Evolutionary conservation across 2,888 invertebrate species (phyloP).

Genomic region (Brenthis daphne): DNA sequence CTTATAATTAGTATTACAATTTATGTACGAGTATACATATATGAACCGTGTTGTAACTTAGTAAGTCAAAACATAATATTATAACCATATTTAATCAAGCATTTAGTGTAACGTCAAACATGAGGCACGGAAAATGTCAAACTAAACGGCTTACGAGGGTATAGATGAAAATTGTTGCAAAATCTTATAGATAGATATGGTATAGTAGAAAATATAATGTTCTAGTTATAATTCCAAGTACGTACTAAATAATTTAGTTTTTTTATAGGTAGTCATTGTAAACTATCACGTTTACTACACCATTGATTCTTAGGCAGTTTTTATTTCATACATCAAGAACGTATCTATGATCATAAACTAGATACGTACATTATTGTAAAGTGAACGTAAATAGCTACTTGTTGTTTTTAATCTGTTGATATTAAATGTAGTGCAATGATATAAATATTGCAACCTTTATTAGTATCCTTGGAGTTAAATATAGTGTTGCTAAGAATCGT

Average conservation of each 20-base stretch:
- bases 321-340: no score
- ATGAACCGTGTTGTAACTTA: conserved; percentile 9
- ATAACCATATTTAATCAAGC: conserved; percentile 24
- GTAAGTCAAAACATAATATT: conserved; percentile 20
- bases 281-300: no score
- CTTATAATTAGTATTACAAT: conserved; percentile 5
- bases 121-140: conserved; percentile 13
- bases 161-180: neutral
- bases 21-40: neutral
- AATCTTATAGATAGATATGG: neutral
- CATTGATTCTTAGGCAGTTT: no score
- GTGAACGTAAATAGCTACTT: neutral
- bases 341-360: no score
- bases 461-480: conserved; percentile 22
- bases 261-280: no score
- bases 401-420: conserved; percentile 1
- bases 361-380: neutral
- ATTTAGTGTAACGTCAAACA: conserved; percentile 24
- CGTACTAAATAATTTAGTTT: no score
- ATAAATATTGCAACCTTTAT: conserved; percentile 12
- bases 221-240: no score
- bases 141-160: neutral
- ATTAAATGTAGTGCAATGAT: conserved; percentile 13
- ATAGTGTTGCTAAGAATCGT: conserved; percentile 14
- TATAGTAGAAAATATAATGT: no score